Evolutionary conservation across 2,888 invertebrate species (phyloP).

Genomic region (Nomada hirtipes): DNA sequence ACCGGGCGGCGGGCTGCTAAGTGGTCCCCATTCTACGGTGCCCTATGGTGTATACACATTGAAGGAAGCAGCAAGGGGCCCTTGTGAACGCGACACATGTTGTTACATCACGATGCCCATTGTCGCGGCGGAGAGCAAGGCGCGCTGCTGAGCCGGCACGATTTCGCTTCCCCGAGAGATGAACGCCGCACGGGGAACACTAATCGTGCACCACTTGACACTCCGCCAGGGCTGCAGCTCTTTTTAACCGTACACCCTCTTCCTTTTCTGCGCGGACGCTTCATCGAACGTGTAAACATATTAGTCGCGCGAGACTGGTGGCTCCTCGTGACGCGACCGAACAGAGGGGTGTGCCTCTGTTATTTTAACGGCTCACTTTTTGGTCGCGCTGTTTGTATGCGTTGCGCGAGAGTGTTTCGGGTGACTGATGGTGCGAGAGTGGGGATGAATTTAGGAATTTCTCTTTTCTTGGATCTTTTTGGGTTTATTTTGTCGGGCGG

Average conservation of each 20-base stretch:
- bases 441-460: background rate
- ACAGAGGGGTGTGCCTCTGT: constrained; percentile 31
- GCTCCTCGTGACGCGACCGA: constrained; percentile 13
- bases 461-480: background rate
- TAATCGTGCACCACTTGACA: constrained; percentile 82
- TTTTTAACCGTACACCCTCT: constrained; percentile 58
- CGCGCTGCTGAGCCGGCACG: constrained; percentile 55
- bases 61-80: constrained; percentile 58
- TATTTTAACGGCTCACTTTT: constrained; percentile 47
- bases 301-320: constrained; percentile 56
- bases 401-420: background rate
- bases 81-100: constrained; percentile 83
- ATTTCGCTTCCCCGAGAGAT: constrained; percentile 63
- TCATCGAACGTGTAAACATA: constrained; percentile 65
- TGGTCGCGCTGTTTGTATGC: background rate
- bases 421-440: background rate
- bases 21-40: constrained; percentile 81
- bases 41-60: constrained; percentile 62
- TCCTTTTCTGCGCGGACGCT: constrained; percentile 50
- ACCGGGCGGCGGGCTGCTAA: constrained; percentile 81
- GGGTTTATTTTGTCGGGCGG: background rate
- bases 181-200: constrained; percentile 71
- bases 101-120: constrained; percentile 81
- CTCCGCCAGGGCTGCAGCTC: constrained; percentile 66
- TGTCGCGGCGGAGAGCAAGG: constrained; percentile 71